Conservation (phyloP, 2,113 vertebrate genomes). For the Sapayoa aenigma region DNA sequence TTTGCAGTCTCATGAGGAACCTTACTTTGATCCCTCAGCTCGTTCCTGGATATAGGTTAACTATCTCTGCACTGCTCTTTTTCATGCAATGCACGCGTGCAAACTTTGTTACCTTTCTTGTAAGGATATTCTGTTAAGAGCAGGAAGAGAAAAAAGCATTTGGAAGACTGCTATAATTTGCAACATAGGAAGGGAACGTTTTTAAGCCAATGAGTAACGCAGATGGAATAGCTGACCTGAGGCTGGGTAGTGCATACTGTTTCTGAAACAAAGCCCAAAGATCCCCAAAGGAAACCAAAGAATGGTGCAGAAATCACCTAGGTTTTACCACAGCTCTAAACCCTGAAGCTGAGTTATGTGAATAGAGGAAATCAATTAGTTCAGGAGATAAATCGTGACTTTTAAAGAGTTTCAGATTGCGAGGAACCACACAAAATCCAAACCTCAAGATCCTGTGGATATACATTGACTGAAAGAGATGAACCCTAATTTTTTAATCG, state of each 20-base stretch:
- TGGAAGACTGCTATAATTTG: neutral
- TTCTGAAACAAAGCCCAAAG: conserved; percentile 7
- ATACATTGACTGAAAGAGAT: neutral
- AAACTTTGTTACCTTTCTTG: neutral
- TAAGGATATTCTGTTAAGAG: neutral
- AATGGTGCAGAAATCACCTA: neutral
- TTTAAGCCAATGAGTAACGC: conserved; percentile 5
- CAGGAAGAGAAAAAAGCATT: neutral
- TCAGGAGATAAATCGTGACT: neutral
- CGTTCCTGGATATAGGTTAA: neutral
- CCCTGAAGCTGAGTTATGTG: neutral
- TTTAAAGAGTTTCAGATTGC: neutral
- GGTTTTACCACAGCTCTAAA: neutral
- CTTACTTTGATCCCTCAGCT: neutral
- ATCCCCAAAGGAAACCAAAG: neutral
- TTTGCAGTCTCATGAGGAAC: neutral
- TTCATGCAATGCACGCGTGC: rapidly evolving
- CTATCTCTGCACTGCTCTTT: neutral
- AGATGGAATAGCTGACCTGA: conserved; percentile 16
- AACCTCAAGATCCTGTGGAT: neutral
- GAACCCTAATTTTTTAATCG: neutral
- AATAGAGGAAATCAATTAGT: neutral
- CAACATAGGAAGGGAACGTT: neutral
- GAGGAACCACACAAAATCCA: neutral
- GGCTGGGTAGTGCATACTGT: neutral